phyloP scores from a whole-genome alignment of 2,113 vertebrate species.

The Tonatia bakeri region DNA sequence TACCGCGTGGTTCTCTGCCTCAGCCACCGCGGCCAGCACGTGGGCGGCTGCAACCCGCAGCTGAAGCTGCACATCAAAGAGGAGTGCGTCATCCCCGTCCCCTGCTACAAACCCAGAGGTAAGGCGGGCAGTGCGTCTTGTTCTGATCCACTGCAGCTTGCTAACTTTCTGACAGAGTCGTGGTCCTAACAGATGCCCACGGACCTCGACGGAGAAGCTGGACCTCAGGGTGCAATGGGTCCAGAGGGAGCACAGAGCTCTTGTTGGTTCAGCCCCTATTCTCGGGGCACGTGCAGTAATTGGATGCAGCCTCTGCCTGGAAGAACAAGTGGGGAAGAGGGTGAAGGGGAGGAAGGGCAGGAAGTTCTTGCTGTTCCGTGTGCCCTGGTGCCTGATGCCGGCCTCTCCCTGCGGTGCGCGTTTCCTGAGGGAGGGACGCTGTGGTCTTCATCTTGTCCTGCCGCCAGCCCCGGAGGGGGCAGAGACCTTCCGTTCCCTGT shows the following conservation, averaged over 20 bases:
- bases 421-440: not conserved
- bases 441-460: not conserved
- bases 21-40: conserved; percentile 90
- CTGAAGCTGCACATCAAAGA: conserved; percentile 94
- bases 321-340: not conserved
- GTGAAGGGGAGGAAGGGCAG: not conserved
- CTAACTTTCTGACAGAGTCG: not conserved
- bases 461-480: not conserved
- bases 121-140: not conserved
- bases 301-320: not conserved
- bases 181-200: not conserved
- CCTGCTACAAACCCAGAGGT: conserved; percentile 93
- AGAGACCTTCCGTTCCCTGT: not conserved
- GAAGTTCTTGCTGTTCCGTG: not conserved
- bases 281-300: not conserved
- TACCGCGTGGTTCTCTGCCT: conserved; percentile 95
- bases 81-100: conserved; percentile 89
- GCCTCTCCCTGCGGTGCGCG: not conserved
- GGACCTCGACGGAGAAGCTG: not conserved
- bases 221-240: not conserved
- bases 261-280: not conserved
- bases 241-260: not conserved
- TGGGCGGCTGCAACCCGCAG: conserved; percentile 88
- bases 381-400: not conserved
- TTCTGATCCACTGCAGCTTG: not conserved